Conservation (phyloP, 2,113 vertebrate genomes). For the Atractosteus spatula region DNA sequence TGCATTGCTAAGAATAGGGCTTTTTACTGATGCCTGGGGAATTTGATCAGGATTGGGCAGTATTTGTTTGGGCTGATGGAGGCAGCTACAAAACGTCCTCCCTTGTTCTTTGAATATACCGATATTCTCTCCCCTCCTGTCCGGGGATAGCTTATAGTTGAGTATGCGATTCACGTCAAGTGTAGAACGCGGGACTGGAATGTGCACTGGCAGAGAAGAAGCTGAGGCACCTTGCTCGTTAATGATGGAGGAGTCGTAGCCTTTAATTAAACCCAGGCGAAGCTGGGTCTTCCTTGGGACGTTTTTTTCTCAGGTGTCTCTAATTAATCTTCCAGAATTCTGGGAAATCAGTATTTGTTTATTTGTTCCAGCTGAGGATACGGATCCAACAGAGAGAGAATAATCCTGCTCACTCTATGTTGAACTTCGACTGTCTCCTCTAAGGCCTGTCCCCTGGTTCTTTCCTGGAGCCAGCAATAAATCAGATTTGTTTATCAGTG, state of each 20-base stretch:
- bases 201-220: not conserved
- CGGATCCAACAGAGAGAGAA: not conserved
- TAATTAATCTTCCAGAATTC: not conserved
- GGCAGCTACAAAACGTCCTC: not conserved
- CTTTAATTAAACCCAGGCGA: conserved; percentile 16
- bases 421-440: not conserved
- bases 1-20: no score
- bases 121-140: not conserved
- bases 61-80: not conserved
- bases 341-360: not conserved
- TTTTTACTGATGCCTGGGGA: not conserved
- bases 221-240: not conserved
- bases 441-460: not conserved
- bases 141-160: not conserved
- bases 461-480: not conserved
- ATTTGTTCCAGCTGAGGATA: not conserved
- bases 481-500: not conserved
- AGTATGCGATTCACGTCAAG: not conserved
- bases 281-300: not conserved
- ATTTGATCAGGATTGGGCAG: not conserved
- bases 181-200: not conserved
- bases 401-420: not conserved
- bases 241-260: not conserved
- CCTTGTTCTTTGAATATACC: not conserved
- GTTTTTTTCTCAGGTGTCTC: not conserved